phyloP scores from a whole-genome alignment of 2,888 invertebrate species.

The Drosophila subquinaria region DNA sequence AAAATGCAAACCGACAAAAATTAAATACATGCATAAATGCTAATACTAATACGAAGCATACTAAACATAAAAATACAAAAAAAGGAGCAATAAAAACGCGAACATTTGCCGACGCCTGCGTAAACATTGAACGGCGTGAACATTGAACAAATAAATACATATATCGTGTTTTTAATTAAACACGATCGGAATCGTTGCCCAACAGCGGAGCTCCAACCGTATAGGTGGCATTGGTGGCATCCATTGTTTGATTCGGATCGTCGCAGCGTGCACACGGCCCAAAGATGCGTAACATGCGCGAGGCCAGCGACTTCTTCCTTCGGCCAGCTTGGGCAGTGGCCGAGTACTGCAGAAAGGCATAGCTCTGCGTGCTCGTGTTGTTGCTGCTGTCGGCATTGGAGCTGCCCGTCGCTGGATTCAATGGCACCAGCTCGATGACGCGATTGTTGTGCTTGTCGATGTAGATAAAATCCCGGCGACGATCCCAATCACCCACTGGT shows the following conservation, averaged over 20 bases:
- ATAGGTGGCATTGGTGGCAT: conserved; percentile 66
- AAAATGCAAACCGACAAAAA: conserved; percentile 18
- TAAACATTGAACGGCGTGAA: conserved; percentile 11
- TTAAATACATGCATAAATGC: conserved; percentile 28
- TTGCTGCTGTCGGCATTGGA: conserved; percentile 10
- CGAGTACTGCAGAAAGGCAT: conserved; percentile 1
- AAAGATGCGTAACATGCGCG: conserved; percentile 75
- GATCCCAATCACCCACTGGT: too few relatives aligned
- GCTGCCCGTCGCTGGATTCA: conserved; percentile 5
- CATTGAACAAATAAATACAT: conserved; percentile 17
- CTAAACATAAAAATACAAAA: conserved; percentile 41
- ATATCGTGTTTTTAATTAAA: conserved; percentile 6
- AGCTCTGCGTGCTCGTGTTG: conserved; percentile 8
- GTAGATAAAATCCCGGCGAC: too few relatives aligned
- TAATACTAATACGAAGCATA: conserved; percentile 23
- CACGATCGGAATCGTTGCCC: conserved; percentile 41
- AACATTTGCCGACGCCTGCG: conserved; percentile 36
- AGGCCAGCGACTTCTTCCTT: conserved; percentile 59
- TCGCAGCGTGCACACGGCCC: conserved; percentile 80
- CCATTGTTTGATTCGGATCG: conserved; percentile 59
- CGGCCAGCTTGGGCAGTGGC: conserved; percentile 9
- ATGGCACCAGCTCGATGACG: conserved; percentile 45
- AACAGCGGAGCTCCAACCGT: conserved; percentile 73
- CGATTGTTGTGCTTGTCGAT: conserved; percentile 55
- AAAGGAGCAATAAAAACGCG: conserved; percentile 1